Percentiles rank a stretch among this genome's conserved stretches.
Evolutionary conservation across 2,888 invertebrate genomes (phyloP).

Genomic region (Dermolepida albohirtum): DNA sequence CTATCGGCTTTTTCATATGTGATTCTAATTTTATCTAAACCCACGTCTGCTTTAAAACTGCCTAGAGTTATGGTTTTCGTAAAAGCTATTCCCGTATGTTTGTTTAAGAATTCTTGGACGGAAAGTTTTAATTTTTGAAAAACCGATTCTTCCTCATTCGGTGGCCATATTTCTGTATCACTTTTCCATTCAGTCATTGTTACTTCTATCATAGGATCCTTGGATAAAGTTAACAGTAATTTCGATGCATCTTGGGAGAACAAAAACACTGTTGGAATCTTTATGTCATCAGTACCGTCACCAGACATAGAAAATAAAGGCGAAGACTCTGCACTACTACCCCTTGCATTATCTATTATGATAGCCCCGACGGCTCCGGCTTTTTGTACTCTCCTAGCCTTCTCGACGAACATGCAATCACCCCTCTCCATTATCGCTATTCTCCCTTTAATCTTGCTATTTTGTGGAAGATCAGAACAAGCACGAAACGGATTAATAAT

Average conservation of each 20-base stretch:
- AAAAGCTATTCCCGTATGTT: slow-evolving; percentile 62
- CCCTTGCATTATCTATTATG: slow-evolving; percentile 84
- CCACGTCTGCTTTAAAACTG: slow-evolving; percentile 60
- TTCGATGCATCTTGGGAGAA: slow-evolving; percentile 82
- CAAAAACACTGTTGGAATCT: slow-evolving; percentile 91
- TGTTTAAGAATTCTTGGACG: slow-evolving; percentile 64
- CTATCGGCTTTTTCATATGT: slow-evolving; percentile 53
- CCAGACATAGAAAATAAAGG: slow-evolving; percentile 97
- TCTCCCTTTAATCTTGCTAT: slow-evolving; percentile 72
- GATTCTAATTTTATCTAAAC: slow-evolving; percentile 59
- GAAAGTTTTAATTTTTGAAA: slow-evolving; percentile 64
- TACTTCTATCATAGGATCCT: slow-evolving; percentile 70
- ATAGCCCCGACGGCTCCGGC: slow-evolving; percentile 88
- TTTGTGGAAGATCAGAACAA: slow-evolving; percentile 72
- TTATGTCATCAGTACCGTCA: slow-evolving; percentile 87
- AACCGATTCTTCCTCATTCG: slow-evolving; percentile 65
- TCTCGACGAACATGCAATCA: slow-evolving; percentile 95
- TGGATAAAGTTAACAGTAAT: slow-evolving; percentile 71
- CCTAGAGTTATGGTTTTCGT: slow-evolving; percentile 59
- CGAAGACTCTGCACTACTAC: slow-evolving; percentile 78
- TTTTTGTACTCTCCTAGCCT: slow-evolving; percentile 85
- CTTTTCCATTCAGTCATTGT: slow-evolving; percentile 68
- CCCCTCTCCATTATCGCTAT: slow-evolving; percentile 91
- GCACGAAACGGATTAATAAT: slow-evolving; percentile 79
- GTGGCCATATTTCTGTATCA: slow-evolving; percentile 62